phyloP scores from a whole-genome alignment of 2,888 invertebrate genomes.

The Brenthis daphne region DNA sequence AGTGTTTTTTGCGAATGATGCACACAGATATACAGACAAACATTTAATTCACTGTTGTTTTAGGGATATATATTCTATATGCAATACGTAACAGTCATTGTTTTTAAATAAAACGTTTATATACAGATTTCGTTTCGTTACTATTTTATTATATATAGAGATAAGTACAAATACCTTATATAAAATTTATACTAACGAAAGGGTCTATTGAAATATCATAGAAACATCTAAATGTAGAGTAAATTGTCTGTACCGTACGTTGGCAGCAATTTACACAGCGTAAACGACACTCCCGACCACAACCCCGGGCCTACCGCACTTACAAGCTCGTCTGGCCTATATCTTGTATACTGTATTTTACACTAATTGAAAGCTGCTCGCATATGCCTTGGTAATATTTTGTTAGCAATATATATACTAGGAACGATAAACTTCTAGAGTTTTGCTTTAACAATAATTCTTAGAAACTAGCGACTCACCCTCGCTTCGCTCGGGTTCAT shows the following conservation, averaged over 20 bases:
- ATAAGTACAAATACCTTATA: not conserved
- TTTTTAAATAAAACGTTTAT: no score
- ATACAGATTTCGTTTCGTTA: not conserved
- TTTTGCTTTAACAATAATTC: no score
- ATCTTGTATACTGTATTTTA: slow-evolving; percentile 10
- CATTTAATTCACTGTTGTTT: no score
- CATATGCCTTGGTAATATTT: not conserved
- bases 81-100: no score
- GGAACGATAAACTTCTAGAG: no score
- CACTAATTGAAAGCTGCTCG: slow-evolving; percentile 4
- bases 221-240: not conserved
- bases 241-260: slow-evolving; percentile 1
- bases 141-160: not conserved
- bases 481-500: no score
- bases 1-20: no score
- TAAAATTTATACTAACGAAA: not conserved
- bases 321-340: slow-evolving; percentile 11
- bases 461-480: no score
- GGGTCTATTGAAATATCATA: slow-evolving; percentile 16
- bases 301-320: slow-evolving; percentile 18
- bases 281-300: slow-evolving; percentile 20
- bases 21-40: no score
- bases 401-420: no score
- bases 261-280: slow-evolving; percentile 20
- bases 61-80: no score